Conservation (phyloP, 2,797 vertebrate species). For the Etheostoma perlongum region DNA sequence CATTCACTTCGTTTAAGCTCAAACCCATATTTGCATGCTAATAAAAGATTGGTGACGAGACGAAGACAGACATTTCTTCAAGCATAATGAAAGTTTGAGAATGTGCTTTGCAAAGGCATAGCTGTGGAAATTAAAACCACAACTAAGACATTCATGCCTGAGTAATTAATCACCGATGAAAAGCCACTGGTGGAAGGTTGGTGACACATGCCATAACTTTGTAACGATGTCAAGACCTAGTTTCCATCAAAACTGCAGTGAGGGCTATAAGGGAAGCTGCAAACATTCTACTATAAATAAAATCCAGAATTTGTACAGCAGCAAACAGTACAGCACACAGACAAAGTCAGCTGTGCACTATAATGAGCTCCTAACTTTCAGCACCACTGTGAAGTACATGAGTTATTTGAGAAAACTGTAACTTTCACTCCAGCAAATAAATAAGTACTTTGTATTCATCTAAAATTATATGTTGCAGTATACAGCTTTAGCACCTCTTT, state of each 20-base stretch:
- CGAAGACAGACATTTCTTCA: conserved; percentile 3
- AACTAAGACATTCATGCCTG: conserved; percentile 9
- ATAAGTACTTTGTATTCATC: not conserved
- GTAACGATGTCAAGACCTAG: not conserved
- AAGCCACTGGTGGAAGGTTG: conserved; percentile 3
- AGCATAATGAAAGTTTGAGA: not conserved
- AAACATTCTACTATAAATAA: not conserved
- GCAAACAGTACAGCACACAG: not conserved
- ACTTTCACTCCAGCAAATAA: not conserved
- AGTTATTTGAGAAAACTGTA: not conserved
- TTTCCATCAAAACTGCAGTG: not conserved
- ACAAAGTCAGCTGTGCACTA: not conserved
- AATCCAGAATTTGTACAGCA: not conserved
- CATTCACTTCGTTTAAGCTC: not conserved
- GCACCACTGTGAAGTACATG: too few relatives aligned
- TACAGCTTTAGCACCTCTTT: conserved; percentile 1
- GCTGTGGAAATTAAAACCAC: conserved; percentile 15
- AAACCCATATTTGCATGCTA: not conserved
- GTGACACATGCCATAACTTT: conserved; percentile 2
- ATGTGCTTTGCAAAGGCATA: conserved; percentile 2
- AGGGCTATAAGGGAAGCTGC: not conserved
- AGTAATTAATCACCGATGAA: conserved; percentile 13
- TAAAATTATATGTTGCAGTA: not conserved
- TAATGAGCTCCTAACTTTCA: not conserved
- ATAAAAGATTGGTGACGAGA: conserved; percentile 3